Evolutionary conservation across 2,888 invertebrate species (phyloP).

Genomic region (Sylvicola fuscatus): DNA sequence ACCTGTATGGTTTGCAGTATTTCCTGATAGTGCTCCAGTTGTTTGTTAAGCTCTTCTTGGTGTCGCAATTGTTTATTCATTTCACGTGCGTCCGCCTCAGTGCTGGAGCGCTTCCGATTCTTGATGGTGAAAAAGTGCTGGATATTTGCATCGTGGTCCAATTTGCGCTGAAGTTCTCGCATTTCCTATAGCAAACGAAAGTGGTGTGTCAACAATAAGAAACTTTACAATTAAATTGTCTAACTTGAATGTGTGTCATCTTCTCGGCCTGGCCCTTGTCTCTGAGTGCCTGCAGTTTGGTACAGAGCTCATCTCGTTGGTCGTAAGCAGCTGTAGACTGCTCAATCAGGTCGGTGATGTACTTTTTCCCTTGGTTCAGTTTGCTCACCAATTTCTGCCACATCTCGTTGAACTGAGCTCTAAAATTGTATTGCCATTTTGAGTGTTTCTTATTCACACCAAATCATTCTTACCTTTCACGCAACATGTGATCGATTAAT

Average conservation of each 20-base stretch:
- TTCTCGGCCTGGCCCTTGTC: slow-evolving; percentile 57
- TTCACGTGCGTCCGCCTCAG: slow-evolving; percentile 52
- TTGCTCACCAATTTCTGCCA: slow-evolving; percentile 61
- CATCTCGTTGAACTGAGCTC: slow-evolving; percentile 60
- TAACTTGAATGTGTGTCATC: slow-evolving; percentile 35
- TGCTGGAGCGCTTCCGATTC: slow-evolving; percentile 55
- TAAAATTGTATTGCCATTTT: slow-evolving; percentile 11
- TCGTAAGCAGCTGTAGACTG: slow-evolving; percentile 77
- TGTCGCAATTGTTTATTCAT: slow-evolving; percentile 45
- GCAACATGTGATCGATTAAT: slow-evolving; percentile 61
- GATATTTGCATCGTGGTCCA: slow-evolving; percentile 69
- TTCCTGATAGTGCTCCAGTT: slow-evolving; percentile 49
- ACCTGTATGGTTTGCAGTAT: slow-evolving; percentile 57
- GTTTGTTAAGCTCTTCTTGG: slow-evolving; percentile 45
- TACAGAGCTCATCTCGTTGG: slow-evolving; percentile 62
- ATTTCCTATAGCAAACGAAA: slow-evolving; percentile 54
- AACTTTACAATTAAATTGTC: background rate
- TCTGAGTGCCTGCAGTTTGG: slow-evolving; percentile 59
- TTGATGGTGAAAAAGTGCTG: slow-evolving; percentile 72
- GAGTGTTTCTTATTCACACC: background rate
- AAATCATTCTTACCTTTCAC: slow-evolving; percentile 39
- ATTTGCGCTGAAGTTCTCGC: slow-evolving; percentile 63
- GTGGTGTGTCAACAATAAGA: background rate
- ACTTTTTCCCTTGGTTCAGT: slow-evolving; percentile 55
- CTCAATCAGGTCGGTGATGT: slow-evolving; percentile 70